Base-by-base conservation (phyloP, 2,888 invertebrate species). In the Ditylenchus weischeri region DNA sequence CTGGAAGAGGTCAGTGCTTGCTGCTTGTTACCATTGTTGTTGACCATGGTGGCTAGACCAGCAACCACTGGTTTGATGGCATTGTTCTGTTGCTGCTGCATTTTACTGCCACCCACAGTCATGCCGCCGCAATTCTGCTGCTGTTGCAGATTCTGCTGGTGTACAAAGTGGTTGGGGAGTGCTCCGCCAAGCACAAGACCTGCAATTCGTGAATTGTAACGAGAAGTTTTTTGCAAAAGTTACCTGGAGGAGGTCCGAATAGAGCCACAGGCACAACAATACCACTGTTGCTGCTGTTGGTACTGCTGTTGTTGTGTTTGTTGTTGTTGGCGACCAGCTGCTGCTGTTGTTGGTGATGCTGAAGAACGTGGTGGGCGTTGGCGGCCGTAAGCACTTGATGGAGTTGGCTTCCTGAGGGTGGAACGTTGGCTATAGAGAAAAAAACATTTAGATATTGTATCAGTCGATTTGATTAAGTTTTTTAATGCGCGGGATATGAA, bases 11-110 rank as follows among this genome's bases (percentile, higher is more conserved):
- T 48, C 1, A 62, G 62, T 29, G 48, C 29, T n/a, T 62, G 62
- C 43, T 43, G 43, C 13, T 62, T 38, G 8, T 38, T 21, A n/a
- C 23, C 38, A 35, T n/a, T 29, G 23, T 23, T 48, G 49, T 62
- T 62, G 47, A 62, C 48, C 48, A 62, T 48, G 5, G 62, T 62
- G 47, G 62, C 62, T 5, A 62, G 48, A 21, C 62, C 62, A 48
- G 62, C 4, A 29, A 48, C 21, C 11, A 54, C 54, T 18, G 54
- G 54, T 29, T 54, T 54, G 54, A 54, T 18, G 23, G 54, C 54
- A 7, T 21, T 54, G n/a, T 18, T 50, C 21, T 43, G 43, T 8
- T 43, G 29, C 29, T 29, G 29, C 23, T 54, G 54, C 29, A 54
- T 13, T 29, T 23, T 54, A 7, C 13, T n/a, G 10, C 54, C 54